Evolutionary conservation across 2,113 vertebrate species (phyloP).

Genomic region (Myodes glareolus): DNA sequence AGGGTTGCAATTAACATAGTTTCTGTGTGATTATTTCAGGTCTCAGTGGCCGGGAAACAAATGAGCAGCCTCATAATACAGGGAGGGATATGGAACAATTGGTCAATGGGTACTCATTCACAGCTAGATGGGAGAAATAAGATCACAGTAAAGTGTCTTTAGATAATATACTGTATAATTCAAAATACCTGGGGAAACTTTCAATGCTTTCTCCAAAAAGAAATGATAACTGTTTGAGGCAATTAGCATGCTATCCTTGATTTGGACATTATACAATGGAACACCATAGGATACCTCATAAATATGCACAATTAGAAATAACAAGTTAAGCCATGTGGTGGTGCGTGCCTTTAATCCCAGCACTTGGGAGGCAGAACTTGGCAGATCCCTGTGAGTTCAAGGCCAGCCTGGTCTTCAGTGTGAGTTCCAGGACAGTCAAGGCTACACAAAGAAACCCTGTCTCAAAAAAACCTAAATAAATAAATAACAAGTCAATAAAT

Average conservation of each 20-base stretch:
- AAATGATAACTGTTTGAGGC: neutral
- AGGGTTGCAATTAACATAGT: too few relatives aligned
- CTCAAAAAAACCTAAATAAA: too few relatives aligned
- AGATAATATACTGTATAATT: neutral
- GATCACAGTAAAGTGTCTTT: neutral
- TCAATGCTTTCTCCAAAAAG: neutral
- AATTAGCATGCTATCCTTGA: neutral
- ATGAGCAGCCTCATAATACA: too few relatives aligned
- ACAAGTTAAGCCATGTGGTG: neutral
- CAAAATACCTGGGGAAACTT: neutral
- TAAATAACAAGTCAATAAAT: neutral
- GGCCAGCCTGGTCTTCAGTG: too few relatives aligned
- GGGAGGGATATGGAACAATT: neutral
- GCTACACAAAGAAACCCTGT: too few relatives aligned
- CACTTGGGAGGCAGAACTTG: too few relatives aligned
- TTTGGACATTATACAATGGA: neutral
- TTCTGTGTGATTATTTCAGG: too few relatives aligned
- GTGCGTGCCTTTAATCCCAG: too few relatives aligned
- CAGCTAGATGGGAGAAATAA: neutral
- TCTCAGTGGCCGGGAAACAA: too few relatives aligned
- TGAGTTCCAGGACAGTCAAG: too few relatives aligned
- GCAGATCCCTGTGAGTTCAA: too few relatives aligned
- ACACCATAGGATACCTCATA: neutral
- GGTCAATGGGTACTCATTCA: neutral
- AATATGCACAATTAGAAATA: neutral